Base-by-base conservation (phyloP, 1,140 invertebrate species). In the Maconellicoccus hirsutus region DNA sequence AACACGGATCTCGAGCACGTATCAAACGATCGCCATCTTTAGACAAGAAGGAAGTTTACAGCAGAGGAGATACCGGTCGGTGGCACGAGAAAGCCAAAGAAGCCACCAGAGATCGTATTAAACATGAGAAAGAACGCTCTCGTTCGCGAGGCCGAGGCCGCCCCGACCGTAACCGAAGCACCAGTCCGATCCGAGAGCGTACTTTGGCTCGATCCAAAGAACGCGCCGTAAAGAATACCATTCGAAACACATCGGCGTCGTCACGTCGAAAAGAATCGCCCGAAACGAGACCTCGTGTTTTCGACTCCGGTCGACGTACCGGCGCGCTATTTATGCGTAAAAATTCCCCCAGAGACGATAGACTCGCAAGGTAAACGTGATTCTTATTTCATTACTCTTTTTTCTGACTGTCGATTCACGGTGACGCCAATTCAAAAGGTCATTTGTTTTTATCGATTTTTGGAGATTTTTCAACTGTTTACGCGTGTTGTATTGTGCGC, bases 61-160 rank as follows among this genome's bases (percentile, higher is more conserved):
- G 25, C 25, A 12, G 61, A 19, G 10, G 8, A 25, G 61, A 66
- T 16, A 66, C 61, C 25, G 16, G 61, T 66, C 61, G 61, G 61
- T 66, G 61, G 61, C 61, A 66, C 61, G 61, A 66, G 3, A 66
- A 66, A 26, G 61, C 61, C 25, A 66, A 66, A 25, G 61, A 66
- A 26, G 10, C 19, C 10, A 22, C 6, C 3, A 66, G 25, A 66
- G 61, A 66, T 4, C 61, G 61, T 26, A 25, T 2, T 26, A 66
- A 66, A 26, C 8, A 26, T 16, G 42, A 52, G n/a, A 52, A 52
- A 3, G 61, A 66, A 6, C 19, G 22, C 8, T 10, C 8, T 10
- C 2, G 21, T 6, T 66, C 61, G 10, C 10, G 25, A 23, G 25
- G 10, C 19, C 10, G 61, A 66, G 19, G 61, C 25, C 61, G 61